A percentile compares a stretch with the other conserved stretches of the same genome.
These are phyloP conservation scores for Hirtodrosophila cameraria DNA, from an alignment of 2,888 invertebrate species.

Conservation along the genomic window DNA sequence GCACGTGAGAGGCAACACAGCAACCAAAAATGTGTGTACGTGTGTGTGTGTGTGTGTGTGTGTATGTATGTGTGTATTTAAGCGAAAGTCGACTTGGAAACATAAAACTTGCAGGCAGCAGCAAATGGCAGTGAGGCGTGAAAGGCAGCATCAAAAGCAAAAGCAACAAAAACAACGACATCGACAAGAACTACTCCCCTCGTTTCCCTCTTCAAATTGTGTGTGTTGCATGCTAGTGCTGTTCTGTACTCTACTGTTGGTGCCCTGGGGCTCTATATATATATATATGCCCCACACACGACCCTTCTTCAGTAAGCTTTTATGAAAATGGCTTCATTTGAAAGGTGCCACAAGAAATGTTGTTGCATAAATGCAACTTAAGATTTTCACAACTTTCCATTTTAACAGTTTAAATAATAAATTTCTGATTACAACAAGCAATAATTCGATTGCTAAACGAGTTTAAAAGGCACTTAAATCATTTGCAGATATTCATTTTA, in stretches of 20 bases:
- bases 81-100: conserved; percentile 43
- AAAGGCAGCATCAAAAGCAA: conserved; percentile 38
- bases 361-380: background rate
- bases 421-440: no score
- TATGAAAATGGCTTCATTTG: conserved; percentile 5
- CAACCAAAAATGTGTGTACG: conserved; percentile 30
- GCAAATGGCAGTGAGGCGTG: conserved; percentile 36
- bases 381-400: background rate
- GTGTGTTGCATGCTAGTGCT: conserved; percentile 26
- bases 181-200: background rate
- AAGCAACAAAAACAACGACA: conserved; percentile 19
- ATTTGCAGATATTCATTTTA: no score
- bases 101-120: conserved; percentile 48
- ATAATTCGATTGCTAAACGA: no score
- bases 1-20: conserved; percentile 61
- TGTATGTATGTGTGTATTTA: conserved; percentile 9
- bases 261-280: background rate
- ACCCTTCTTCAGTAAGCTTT: conserved; percentile 10
- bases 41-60: conserved; percentile 11
- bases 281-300: background rate
- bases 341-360: background rate
- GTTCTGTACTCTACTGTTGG: background rate
- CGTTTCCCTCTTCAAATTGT: conserved; percentile 17
- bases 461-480: no score
- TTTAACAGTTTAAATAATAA: no score